Evolutionary conservation across 2,797 vertebrate genomes (phyloP).

Genomic region (Enteromius treurensis): DNA sequence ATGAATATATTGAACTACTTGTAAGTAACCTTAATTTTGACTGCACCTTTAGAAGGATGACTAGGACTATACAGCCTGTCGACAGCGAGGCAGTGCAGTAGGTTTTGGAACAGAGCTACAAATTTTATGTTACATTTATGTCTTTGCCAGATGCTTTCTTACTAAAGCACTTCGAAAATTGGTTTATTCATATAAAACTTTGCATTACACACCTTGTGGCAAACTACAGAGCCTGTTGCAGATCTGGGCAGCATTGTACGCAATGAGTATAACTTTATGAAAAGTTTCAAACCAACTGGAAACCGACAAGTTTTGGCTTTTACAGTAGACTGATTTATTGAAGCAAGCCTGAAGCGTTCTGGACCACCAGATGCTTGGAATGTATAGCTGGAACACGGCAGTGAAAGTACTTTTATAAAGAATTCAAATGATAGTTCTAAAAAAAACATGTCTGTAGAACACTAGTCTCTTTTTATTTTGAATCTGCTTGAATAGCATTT

Average conservation of each 20-base stretch:
- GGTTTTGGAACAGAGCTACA: background rate
- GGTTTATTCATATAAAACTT: background rate
- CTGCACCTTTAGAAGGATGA: background rate
- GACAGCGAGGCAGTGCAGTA: background rate
- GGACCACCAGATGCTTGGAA: constrained; percentile 28
- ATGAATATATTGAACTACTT: background rate
- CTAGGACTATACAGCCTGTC: background rate
- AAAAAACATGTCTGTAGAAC: background rate
- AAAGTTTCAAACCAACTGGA: constrained; percentile 23
- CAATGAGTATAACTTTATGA: constrained; percentile 3
- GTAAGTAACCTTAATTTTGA: background rate
- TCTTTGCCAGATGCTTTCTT: background rate
- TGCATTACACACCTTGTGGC: constrained; percentile 1
- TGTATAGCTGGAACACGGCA: background rate
- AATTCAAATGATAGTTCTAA: background rate
- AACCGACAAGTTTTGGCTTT: constrained; percentile 21
- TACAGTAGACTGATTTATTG: constrained; percentile 44
- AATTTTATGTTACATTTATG: background rate
- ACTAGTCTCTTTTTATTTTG: background rate
- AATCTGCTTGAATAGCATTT: background rate
- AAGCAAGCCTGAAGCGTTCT: constrained; percentile 22
- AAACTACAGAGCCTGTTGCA: constrained; percentile 10
- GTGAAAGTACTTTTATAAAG: background rate
- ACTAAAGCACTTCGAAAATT: background rate
- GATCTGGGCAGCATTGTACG: background rate